phyloP scores from a whole-genome alignment of 1,140 invertebrate species.

The Zaprionus camerounensis region DNA sequence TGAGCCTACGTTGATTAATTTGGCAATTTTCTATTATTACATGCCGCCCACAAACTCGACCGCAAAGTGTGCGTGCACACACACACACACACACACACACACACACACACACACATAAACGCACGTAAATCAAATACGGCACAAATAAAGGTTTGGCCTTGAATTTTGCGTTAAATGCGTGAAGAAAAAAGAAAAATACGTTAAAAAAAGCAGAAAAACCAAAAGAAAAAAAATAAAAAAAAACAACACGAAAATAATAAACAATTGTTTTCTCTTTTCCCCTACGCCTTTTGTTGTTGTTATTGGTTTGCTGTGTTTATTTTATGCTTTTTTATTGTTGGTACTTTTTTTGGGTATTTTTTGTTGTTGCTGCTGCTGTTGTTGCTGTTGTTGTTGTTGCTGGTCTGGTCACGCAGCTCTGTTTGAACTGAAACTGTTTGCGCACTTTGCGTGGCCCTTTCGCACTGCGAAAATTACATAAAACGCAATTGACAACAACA shows the following conservation, averaged over 20 bases:
- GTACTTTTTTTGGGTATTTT: background rate
- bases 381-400: conserved; percentile 13
- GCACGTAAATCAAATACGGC: conserved; percentile 52
- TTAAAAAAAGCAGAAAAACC: conserved; percentile 10
- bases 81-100: conserved; percentile 12
- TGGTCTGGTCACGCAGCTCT: conserved; percentile 35
- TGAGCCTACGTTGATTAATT: conserved; percentile 37
- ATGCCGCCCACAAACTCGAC: conserved; percentile 36
- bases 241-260: conserved; percentile 62
- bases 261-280: conserved; percentile 71
- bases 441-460: conserved; percentile 30
- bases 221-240: conserved; percentile 32
- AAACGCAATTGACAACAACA: conserved; percentile 38
- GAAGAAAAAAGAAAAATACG: conserved; percentile 36
- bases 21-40: conserved; percentile 66
- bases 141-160: conserved; percentile 76
- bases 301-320: background rate
- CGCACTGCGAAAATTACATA: conserved; percentile 49
- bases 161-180: conserved; percentile 62
- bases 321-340: conserved; percentile 8
- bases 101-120: background rate
- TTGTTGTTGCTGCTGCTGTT: conserved; percentile 8
- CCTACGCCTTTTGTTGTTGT: background rate
- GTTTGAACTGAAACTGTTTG: conserved; percentile 33
- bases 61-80: conserved; percentile 18